Conservation (phyloP, 2,797 vertebrate species). For the Ptychobarbus kaznakovi region DNA sequence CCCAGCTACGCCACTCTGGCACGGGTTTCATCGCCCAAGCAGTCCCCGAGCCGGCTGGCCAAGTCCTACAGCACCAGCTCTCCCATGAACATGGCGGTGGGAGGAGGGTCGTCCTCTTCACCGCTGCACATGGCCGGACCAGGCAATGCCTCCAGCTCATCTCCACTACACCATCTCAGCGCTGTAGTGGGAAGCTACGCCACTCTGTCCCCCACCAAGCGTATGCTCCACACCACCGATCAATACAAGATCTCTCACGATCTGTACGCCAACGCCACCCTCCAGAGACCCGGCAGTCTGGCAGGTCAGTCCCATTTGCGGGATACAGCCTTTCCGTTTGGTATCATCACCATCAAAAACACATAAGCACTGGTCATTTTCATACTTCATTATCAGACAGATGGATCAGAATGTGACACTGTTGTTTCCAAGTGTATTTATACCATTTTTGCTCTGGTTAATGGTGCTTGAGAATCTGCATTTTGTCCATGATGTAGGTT, state of each 20-base stretch:
- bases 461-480: conserved; percentile 7
- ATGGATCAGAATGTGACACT: not conserved
- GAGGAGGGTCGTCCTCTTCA: conserved; percentile 81
- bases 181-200: conserved; percentile 93
- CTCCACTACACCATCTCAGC: conserved; percentile 94
- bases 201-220: conserved; percentile 95
- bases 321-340: conserved; percentile 14
- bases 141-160: conserved; percentile 79
- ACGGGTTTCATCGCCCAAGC: conserved; percentile 92
- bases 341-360: conserved; percentile 2
- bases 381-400: not conserved
- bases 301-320: conserved; percentile 81
- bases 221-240: conserved; percentile 90
- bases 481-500: conserved; percentile 73
- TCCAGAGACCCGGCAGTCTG: conserved; percentile 95
- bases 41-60: conserved; percentile 94
- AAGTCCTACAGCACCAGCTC: conserved; percentile 99
- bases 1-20: conserved; percentile 90
- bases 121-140: conserved; percentile 84
- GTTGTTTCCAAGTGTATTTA: conserved; percentile 18
- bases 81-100: conserved; percentile 91
- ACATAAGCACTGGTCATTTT: conserved; percentile 23
- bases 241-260: conserved; percentile 96
- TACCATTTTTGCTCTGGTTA: not conserved
- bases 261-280: conserved; percentile 93